Conservation (phyloP, 2,888 invertebrate species). For the Sepioteuthis lessoniana region DNA sequence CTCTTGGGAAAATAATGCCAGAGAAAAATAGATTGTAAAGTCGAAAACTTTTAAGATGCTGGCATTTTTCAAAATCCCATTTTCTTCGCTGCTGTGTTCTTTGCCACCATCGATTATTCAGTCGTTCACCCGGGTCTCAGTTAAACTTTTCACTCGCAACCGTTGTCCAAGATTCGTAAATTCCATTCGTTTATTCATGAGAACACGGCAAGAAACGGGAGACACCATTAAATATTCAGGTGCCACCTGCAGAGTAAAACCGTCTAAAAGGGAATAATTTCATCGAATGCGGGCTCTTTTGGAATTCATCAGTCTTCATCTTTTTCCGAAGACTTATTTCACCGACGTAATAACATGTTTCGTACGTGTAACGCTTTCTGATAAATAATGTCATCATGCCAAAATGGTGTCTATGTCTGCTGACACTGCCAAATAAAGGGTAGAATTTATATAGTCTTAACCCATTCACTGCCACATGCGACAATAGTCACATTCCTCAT, state of each 20-base stretch:
- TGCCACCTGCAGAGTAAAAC: background rate
- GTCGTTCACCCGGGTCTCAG: no score
- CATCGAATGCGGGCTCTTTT: background rate
- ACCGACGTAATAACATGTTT: background rate
- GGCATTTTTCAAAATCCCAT: no score
- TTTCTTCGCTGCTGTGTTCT: no score
- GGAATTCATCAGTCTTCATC: background rate
- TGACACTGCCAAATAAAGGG: background rate
- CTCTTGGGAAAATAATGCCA: no score
- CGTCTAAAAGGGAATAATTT: background rate
- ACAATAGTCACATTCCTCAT: no score
- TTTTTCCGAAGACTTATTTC: background rate
- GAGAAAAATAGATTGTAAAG: no score
- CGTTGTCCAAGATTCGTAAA: background rate
- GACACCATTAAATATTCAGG: background rate
- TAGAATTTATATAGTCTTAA: background rate
- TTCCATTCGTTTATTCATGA: background rate
- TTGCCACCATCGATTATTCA: no score
- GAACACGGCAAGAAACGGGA: background rate
- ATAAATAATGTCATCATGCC: background rate
- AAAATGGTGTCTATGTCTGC: background rate
- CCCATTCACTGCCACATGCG: no score
- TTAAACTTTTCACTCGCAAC: no score
- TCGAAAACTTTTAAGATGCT: no score
- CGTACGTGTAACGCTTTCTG: background rate